Base-by-base conservation (phyloP, 2,113 vertebrate species). In the Scophthalmus maximus region DNA sequence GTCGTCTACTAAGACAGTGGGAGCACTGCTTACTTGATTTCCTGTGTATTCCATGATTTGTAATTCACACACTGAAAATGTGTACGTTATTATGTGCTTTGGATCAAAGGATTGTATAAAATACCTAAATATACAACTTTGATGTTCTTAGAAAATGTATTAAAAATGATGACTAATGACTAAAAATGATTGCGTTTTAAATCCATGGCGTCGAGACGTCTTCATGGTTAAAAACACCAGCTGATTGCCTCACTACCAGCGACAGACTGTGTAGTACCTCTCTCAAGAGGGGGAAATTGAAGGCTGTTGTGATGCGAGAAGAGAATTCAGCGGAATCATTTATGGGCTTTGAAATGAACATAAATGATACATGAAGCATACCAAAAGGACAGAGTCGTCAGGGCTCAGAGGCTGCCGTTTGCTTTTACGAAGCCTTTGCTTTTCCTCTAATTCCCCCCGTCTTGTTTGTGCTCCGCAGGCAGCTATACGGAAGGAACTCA, bases 401-500 rank as follows among this genome's bases (percentile, higher is more conserved):
- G 15, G 14, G 66, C 69, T 85, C 34, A 56, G 58, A 59, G 51
- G 52, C 66, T 77, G 20, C 59, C 12, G 22, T 65, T 69, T 73
- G 32, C 62, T 32, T n/a, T n/a, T 46, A 47, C 57, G 59, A 73
- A 84, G 64, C 67, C 68, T 60, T 73, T 64, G 27, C 52, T 30
- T 40, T 59, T 71, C 72, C 9, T 74, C 65, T 78, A 49, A 83
- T 58, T 73, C 50, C 30, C 49, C 14, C 23, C 25, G 9, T 47
- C 44, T 58, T 40, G 40, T 68, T 77, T 74, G 46, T 78, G 51
- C 36, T 65, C 70, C 81, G 56, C 92, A 99, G 97, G 97, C 97
- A 86, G 97, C 97, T 88, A 99, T 99, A 92, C 94, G 97, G 62
- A 98, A 98, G 85, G 96, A 99, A 79, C 95, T 99, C 78, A 99